Percentiles rank a stretch among this genome's conserved stretches.
These are phyloP conservation scores for Dicaeum eximium DNA, from an alignment of 2,113 vertebrate species.

Conservation along the genomic window DNA sequence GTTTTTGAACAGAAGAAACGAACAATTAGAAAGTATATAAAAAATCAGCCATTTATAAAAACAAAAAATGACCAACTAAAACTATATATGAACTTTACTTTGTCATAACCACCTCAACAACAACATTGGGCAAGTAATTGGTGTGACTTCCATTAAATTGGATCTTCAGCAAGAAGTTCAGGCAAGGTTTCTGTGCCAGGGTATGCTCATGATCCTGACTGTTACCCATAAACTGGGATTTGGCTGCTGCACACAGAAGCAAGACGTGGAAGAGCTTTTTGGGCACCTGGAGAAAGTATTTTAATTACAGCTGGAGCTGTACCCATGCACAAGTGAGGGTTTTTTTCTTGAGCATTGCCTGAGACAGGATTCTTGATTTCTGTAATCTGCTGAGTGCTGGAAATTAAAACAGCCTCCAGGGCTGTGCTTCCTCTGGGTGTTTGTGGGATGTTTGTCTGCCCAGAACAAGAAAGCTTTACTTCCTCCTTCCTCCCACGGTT, in stretches of 20 bases:
- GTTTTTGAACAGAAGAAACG: no score
- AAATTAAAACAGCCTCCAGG: background rate
- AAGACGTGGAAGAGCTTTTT: background rate
- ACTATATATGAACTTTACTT: no score
- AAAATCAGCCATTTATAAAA: no score
- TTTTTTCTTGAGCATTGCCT: background rate
- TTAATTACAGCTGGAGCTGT: background rate
- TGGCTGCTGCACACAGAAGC: background rate
- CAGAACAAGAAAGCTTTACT: background rate
- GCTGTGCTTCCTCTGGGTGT: background rate
- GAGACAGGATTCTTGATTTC: background rate
- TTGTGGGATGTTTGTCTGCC: background rate
- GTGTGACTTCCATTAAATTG: background rate
- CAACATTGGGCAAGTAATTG: background rate
- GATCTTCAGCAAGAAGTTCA: background rate
- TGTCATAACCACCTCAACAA: no score
- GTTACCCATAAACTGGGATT: background rate
- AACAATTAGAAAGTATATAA: no score
- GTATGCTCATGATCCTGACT: background rate
- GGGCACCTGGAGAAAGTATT: background rate
- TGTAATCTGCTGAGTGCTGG: background rate
- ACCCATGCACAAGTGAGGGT: rapidly evolving
- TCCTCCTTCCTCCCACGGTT: background rate
- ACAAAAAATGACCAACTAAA: no score
- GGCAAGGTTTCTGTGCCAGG: background rate